Percentiles rank a stretch among this genome's conserved stretches.
Evolutionary conservation across 53 echinoderm and acorn worm genomes (phyloP).

Genomic region (Zoroaster sp.): DNA sequence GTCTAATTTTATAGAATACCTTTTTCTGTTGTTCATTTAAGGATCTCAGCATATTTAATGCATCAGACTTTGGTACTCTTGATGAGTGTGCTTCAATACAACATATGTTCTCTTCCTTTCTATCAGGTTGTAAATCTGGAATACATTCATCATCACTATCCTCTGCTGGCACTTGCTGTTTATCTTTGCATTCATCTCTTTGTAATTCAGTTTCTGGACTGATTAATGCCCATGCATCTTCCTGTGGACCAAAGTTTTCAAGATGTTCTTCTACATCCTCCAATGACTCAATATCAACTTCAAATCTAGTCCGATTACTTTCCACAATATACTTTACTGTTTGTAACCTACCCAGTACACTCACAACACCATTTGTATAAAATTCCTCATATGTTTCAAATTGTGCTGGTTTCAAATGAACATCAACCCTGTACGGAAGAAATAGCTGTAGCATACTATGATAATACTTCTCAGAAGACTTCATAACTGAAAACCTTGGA

Average conservation of each 20-base stretch:
- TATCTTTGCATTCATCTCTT: background rate
- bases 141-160: slow-evolving; percentile 7
- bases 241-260: slow-evolving; percentile 27
- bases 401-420: background rate
- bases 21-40: slow-evolving; percentile 56
- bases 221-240: slow-evolving; percentile 70
- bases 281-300: slow-evolving; percentile 1
- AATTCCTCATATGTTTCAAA: slow-evolving; percentile 43
- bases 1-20: slow-evolving; percentile 54
- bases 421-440: slow-evolving; percentile 55
- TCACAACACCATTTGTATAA: background rate
- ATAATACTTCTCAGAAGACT: slow-evolving; percentile 63
- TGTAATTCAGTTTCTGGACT: slow-evolving; percentile 49
- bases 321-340: slow-evolving; percentile 7
- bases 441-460: slow-evolving; percentile 57
- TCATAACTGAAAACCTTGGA: slow-evolving; percentile 47
- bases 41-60: slow-evolving; percentile 33
- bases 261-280: slow-evolving; percentile 24
- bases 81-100: background rate
- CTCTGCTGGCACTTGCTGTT: background rate
- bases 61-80: slow-evolving; percentile 24
- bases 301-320: slow-evolving; percentile 11
- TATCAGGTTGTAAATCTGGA: slow-evolving; percentile 39
- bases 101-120: background rate
- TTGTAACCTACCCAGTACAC: background rate